phyloP scores from a whole-genome alignment of 1,140 invertebrate species.

The Agrypnia vestita region DNA sequence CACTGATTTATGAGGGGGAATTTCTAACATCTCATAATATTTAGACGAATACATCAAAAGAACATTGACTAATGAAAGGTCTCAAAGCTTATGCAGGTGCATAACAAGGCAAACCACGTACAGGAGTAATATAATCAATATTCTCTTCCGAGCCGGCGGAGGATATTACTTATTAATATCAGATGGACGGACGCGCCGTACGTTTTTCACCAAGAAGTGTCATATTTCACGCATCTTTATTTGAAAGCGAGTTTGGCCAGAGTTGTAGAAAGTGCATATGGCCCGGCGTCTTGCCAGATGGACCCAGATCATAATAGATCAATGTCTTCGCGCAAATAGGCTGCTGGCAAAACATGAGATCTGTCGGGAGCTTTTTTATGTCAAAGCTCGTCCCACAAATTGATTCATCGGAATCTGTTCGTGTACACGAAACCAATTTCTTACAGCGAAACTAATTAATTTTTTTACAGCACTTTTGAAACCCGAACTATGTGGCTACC shows the following conservation, averaged over 20 bases:
- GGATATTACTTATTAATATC: not conserved
- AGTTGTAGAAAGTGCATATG: not conserved
- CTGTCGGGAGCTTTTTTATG: slow-evolving; percentile 11
- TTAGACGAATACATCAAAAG: too few species aligned
- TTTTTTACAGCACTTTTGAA: too few species aligned
- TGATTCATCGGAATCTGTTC: not conserved
- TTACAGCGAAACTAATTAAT: too few species aligned
- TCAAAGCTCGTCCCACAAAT: slow-evolving; percentile 11
- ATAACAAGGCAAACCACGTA: too few species aligned
- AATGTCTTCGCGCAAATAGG: not conserved
- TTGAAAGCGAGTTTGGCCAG: not conserved
- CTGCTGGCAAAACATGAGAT: slow-evolving; percentile 9
- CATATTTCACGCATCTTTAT: slow-evolving; percentile 7
- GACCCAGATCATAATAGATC: slow-evolving; percentile 7
- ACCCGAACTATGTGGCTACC: too few species aligned
- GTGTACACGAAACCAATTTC: too few species aligned
- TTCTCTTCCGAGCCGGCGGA: not conserved
- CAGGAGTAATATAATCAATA: too few species aligned
- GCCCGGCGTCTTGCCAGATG: not conserved
- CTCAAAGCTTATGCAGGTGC: too few species aligned
- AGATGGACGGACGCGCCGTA: not conserved
- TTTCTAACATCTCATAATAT: too few species aligned
- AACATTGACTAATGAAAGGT: too few species aligned
- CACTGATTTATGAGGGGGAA: too few species aligned
- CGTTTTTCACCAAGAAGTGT: not conserved